These are phyloP conservation scores for Leptura quadrifasciata DNA, from an alignment of 2,888 invertebrate genomes.

Conservation along the genomic window DNA sequence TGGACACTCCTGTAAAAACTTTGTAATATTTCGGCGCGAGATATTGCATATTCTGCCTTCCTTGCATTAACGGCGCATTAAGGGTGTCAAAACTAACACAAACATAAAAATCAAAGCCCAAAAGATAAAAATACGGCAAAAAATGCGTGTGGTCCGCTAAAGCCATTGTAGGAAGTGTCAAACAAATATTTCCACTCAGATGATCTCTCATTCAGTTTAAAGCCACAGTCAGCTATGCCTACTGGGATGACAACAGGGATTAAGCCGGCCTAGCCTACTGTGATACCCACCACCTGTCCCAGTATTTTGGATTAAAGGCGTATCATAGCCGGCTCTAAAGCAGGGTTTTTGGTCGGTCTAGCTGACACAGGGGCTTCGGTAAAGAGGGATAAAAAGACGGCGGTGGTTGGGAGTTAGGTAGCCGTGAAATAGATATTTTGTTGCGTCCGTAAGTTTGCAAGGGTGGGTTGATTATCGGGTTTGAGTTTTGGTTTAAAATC, in stretches of 20 bases:
- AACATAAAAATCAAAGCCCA: slow-evolving; percentile 19
- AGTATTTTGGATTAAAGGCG: slow-evolving; percentile 58
- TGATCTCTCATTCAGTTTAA: slow-evolving; percentile 59
- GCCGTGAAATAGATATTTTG: slow-evolving; percentile 59
- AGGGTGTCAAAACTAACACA: slow-evolving; percentile 31
- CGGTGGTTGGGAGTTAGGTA: slow-evolving; percentile 52
- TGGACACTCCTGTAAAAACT: too few species aligned
- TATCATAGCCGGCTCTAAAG: slow-evolving; percentile 51
- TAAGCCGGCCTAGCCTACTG: slow-evolving; percentile 55
- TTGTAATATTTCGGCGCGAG: too few species aligned
- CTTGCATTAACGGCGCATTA: not conserved
- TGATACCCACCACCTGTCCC: slow-evolving; percentile 61
- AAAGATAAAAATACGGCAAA: slow-evolving; percentile 29
- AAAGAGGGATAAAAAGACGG: slow-evolving; percentile 54
- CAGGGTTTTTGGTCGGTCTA: slow-evolving; percentile 32
- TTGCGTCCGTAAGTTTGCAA: slow-evolving; percentile 36
- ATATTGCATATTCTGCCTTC: not conserved
- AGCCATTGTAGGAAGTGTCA: slow-evolving; percentile 65
- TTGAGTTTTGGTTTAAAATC: slow-evolving; percentile 19
- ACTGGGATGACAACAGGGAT: slow-evolving; percentile 56
- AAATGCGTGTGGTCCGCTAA: slow-evolving; percentile 54
- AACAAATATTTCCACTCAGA: slow-evolving; percentile 65
- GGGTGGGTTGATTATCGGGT: slow-evolving; percentile 41
- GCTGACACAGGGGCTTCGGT: slow-evolving; percentile 44
- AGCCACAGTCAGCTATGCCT: slow-evolving; percentile 53